Conservation (phyloP, 1,140 invertebrate species). For the Phenacoccus solenopsis region DNA sequence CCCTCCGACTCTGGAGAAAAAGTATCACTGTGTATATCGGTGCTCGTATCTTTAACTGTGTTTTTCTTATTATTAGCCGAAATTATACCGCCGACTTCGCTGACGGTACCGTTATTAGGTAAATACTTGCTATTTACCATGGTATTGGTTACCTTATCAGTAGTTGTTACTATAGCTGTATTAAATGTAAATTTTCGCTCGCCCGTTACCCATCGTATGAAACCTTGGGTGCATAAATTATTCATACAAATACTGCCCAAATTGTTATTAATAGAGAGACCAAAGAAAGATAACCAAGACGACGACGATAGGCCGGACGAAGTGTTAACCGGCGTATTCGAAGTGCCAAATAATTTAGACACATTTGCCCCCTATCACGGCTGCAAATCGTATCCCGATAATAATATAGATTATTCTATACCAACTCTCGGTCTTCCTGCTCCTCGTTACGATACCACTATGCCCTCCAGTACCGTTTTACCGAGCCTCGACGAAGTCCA, state of each 20-base stretch:
- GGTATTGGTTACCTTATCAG: constrained; percentile 95
- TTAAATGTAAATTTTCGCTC: constrained; percentile 98
- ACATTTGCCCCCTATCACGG: not conserved
- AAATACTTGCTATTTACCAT: constrained; percentile 99
- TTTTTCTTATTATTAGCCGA: constrained; percentile 96
- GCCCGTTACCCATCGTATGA: constrained; percentile 90
- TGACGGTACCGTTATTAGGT: constrained; percentile 92
- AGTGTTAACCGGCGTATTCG: constrained; percentile 38
- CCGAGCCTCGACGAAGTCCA: not conserved
- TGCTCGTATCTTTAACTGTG: constrained; percentile 94
- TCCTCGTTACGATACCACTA: constrained; percentile 38
- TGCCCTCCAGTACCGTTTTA: constrained; percentile 47
- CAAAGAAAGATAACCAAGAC: constrained; percentile 53
- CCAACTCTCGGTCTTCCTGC: constrained; percentile 4
- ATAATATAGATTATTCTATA: not conserved
- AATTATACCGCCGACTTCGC: constrained; percentile 97
- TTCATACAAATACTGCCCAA: constrained; percentile 83
- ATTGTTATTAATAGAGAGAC: constrained; percentile 69
- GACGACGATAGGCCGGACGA: constrained; percentile 45
- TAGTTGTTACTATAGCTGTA: constrained; percentile 94
- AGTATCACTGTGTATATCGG: constrained; percentile 92
- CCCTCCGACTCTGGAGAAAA: constrained; percentile 97
- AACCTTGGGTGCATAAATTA: constrained; percentile 73
- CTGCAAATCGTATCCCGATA: not conserved
- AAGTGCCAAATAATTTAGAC: constrained; percentile 27